phyloP scores from a whole-genome alignment of 2,888 invertebrate genomes.

The Sesia bembeciformis region DNA sequence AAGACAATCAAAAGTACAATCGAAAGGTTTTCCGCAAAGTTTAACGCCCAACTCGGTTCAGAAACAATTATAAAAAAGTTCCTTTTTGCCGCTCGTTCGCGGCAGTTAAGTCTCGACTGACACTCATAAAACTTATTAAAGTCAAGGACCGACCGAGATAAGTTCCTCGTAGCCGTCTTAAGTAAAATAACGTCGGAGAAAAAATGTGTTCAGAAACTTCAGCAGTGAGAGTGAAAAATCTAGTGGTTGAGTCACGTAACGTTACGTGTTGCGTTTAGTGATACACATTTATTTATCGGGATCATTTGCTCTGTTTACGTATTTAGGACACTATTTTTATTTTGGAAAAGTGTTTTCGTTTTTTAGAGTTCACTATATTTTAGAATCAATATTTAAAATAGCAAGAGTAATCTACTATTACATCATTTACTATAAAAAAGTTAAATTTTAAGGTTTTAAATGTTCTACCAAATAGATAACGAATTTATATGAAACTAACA shows the following conservation, averaged over 20 bases:
- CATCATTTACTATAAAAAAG: too few species aligned
- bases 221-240: conserved; percentile 61
- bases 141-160: conserved; percentile 73
- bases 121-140: conserved; percentile 75
- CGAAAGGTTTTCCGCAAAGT: conserved; percentile 1
- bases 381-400: too few species aligned
- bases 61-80: conserved; percentile 74
- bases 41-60: conserved; percentile 22
- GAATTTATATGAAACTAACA: too few species aligned
- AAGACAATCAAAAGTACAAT: conserved; percentile 2
- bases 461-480: too few species aligned
- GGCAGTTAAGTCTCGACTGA: conserved; percentile 69
- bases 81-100: conserved; percentile 63
- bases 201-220: conserved; percentile 60
- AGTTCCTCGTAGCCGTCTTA: conserved; percentile 65
- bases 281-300: conserved; percentile 29
- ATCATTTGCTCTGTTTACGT: not conserved
- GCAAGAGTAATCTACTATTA: too few species aligned
- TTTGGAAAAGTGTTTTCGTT: not conserved
- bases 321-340: not conserved
- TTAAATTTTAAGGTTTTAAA: too few species aligned
- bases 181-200: conserved; percentile 70
- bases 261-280: conserved; percentile 61
- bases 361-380: not conserved
- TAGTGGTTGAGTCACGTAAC: conserved; percentile 19